These are phyloP conservation scores for Lithophane leautieri DNA, from an alignment of 2,888 invertebrate species.

Conservation along the genomic window DNA sequence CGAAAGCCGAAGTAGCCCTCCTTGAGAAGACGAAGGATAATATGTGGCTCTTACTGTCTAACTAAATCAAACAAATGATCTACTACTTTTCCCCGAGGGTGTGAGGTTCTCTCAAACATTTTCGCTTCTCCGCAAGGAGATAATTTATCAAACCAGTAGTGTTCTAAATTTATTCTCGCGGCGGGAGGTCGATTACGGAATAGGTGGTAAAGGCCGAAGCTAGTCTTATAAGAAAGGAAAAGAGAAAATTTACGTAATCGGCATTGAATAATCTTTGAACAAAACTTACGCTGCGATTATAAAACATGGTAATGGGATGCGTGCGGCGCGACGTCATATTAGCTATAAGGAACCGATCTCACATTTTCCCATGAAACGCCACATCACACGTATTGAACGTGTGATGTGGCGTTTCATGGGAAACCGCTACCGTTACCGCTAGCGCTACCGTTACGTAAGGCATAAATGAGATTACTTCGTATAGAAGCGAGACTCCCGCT, in stretches of 20 bases:
- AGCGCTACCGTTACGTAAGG: neutral
- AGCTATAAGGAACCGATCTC: neutral
- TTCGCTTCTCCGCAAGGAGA: neutral
- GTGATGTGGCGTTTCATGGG: no score
- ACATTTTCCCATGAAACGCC: slow-evolving; percentile 4
- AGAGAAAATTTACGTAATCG: slow-evolving; percentile 1
- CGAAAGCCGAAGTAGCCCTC: neutral
- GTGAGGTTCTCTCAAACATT: neutral
- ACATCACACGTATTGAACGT: neutral
- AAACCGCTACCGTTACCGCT: no score
- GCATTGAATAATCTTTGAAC: neutral
- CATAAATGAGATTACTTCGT: neutral
- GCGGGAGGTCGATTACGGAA: neutral
- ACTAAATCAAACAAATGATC: slow-evolving; percentile 10
- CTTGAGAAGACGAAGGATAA: neutral
- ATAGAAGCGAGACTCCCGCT: neutral
- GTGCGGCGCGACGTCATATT: neutral
- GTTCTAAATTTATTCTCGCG: slow-evolving; percentile 20
- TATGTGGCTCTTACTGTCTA: neutral
- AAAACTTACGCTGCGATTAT: slow-evolving; percentile 4
- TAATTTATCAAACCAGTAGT: slow-evolving; percentile 25
- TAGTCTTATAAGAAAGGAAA: neutral
- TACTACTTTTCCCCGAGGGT: slow-evolving; percentile 7
- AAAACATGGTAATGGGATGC: neutral
- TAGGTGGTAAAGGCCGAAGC: neutral